Conservation (phyloP, 2,797 vertebrate species). For the Cirrhinus mrigala region DNA sequence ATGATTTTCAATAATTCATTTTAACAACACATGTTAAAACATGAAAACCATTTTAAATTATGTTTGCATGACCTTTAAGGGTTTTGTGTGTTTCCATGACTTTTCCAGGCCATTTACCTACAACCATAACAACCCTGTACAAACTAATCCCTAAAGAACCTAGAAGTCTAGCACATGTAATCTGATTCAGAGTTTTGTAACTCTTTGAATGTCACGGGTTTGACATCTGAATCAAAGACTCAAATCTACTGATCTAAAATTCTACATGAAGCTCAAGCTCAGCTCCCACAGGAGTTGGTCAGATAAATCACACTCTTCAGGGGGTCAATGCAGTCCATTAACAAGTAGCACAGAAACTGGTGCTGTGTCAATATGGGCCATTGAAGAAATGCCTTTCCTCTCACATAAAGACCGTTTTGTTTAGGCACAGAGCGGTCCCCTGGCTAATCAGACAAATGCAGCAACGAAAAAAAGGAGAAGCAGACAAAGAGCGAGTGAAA, state of each 20-base stretch:
- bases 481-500: slow-evolving; percentile 22
- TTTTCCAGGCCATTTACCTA: not conserved
- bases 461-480: slow-evolving; percentile 2
- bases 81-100: not conserved
- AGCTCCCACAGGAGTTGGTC: slow-evolving; percentile 3
- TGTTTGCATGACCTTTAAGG: not conserved
- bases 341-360: slow-evolving; percentile 27
- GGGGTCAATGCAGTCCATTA: slow-evolving; percentile 41
- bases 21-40: not conserved
- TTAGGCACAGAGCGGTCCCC: slow-evolving; percentile 22
- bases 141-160: slow-evolving; percentile 2
- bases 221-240: slow-evolving; percentile 8
- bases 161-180: not conserved
- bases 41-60: not conserved
- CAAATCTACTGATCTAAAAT: not conserved
- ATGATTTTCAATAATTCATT: not conserved
- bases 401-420: slow-evolving; percentile 46
- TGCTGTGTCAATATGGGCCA: slow-evolving; percentile 36
- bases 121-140: not conserved
- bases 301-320: slow-evolving; percentile 21
- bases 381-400: slow-evolving; percentile 24
- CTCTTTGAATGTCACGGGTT: not conserved
- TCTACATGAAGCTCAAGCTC: not conserved
- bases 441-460: slow-evolving; percentile 37
- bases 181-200: not conserved